These are phyloP conservation scores for human (Homo sapiens) DNA, from an alignment of 2,113 vertebrate species.

Conservation along the genomic window DNA sequence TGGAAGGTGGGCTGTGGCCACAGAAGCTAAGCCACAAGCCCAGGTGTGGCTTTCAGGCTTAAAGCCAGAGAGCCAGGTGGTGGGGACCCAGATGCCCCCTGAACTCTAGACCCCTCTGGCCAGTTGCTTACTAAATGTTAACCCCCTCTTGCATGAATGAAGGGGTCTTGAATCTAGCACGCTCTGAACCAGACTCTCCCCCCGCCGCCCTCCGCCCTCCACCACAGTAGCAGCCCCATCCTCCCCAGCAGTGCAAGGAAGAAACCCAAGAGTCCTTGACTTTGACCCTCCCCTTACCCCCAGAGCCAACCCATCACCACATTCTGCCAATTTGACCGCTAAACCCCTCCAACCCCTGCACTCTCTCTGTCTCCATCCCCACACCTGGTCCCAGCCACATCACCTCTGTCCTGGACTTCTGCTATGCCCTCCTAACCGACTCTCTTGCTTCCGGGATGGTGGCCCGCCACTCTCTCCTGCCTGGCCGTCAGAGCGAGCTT, in stretches of 20 bases:
- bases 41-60: background rate
- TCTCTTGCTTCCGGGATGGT: rapidly evolving
- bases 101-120: background rate
- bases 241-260: background rate
- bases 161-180: background rate
- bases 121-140: background rate
- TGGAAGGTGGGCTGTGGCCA: rapidly evolving
- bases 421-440: background rate
- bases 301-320: background rate
- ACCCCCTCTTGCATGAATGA: background rate
- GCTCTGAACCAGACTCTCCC: background rate
- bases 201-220: too few species aligned
- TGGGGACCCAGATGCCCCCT: background rate
- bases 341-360: background rate
- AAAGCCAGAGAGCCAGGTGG: rapidly evolving
- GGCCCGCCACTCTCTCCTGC: rapidly evolving
- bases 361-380: too few species aligned
- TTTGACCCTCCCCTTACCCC: background rate
- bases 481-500: background rate
- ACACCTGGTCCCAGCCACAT: background rate
- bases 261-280: background rate
- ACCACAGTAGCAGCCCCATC: background rate
- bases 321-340: background rate
- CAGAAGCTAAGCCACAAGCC: too few species aligned
- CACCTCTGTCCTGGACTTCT: background rate